Conservation (phyloP, 1,140 invertebrate genomes). For the Heliconius hewitsoni region DNA sequence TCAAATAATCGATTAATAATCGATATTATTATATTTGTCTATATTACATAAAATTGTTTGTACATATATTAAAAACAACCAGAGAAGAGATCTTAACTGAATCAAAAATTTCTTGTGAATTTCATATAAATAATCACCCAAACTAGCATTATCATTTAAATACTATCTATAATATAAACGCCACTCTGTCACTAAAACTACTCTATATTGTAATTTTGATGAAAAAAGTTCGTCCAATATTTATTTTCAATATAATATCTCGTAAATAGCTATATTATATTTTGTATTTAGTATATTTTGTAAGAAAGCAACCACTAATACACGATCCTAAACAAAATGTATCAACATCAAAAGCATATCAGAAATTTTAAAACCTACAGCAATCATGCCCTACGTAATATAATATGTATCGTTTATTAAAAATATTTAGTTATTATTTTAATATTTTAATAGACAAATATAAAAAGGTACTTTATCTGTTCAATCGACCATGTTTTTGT, state of each 20-base stretch:
- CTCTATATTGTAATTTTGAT: slow-evolving; percentile 33
- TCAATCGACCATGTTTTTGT: slow-evolving; percentile 31
- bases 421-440: slow-evolving; percentile 60
- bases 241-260: slow-evolving; percentile 28
- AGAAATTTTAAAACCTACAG: slow-evolving; percentile 49
- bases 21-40: not conserved
- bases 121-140: not conserved
- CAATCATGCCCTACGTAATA: slow-evolving; percentile 60
- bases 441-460: slow-evolving; percentile 57
- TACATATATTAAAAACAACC: not conserved
- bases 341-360: slow-evolving; percentile 65
- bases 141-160: not conserved
- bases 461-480: slow-evolving; percentile 54
- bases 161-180: not conserved
- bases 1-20: not conserved
- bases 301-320: slow-evolving; percentile 58
- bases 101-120: not conserved
- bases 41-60: not conserved
- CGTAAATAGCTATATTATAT: slow-evolving; percentile 32
- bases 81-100: not conserved
- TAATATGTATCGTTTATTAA: slow-evolving; percentile 50
- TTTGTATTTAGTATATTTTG: slow-evolving; percentile 33
- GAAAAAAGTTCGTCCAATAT: slow-evolving; percentile 32
- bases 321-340: slow-evolving; percentile 52
- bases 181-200: slow-evolving; percentile 5